phyloP scores from a whole-genome alignment of 2,113 vertebrate genomes.

The Spermophilus dauricus region DNA sequence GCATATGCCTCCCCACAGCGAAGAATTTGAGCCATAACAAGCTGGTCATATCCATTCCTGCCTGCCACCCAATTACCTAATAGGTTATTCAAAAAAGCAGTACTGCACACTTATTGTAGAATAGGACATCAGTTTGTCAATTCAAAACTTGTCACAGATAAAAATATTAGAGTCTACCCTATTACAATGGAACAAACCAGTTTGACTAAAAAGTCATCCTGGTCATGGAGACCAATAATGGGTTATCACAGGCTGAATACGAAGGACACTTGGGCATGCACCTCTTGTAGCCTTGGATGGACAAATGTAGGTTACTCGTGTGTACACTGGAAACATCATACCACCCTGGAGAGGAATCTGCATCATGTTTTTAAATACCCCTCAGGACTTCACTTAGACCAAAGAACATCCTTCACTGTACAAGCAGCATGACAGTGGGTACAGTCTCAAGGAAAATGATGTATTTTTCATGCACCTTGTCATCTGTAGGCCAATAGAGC shows the following conservation, averaged over 20 bases:
- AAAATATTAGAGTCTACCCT: background rate
- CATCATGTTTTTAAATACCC: background rate
- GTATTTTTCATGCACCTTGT: background rate
- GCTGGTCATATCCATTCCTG: too few relatives aligned
- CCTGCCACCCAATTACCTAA: background rate
- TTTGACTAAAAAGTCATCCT: background rate
- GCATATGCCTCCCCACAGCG: background rate
- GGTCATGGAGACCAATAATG: background rate
- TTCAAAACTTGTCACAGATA: background rate
- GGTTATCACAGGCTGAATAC: too few relatives aligned
- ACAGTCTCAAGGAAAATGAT: background rate
- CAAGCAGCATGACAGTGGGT: background rate
- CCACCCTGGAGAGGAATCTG: background rate
- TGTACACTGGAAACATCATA: background rate
- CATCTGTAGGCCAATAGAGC: background rate
- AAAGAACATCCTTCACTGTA: background rate
- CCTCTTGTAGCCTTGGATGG: background rate
- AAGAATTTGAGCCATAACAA: background rate
- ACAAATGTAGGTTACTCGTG: background rate
- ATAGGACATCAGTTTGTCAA: background rate
- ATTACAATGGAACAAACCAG: background rate
- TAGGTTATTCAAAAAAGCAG: background rate
- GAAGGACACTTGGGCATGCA: too few relatives aligned
- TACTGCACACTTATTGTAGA: background rate
- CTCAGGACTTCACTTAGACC: background rate